Evolutionary conservation across 2,888 invertebrate species (phyloP), one percentile per base, ranked within the genome.

Genomic region (Lithophane ornitopus): DNA sequence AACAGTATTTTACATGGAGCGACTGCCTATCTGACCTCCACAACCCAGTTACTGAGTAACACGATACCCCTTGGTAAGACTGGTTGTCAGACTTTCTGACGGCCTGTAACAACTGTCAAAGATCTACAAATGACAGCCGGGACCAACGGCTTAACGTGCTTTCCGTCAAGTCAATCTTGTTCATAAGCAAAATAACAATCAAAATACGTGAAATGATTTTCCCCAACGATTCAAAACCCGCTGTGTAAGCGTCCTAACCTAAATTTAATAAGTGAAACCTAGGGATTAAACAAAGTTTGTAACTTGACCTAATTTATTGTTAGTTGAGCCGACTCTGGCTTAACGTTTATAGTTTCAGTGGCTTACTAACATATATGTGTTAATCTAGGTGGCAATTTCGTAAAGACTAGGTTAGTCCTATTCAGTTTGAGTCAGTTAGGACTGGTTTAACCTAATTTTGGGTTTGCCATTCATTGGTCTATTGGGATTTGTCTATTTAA

Each of bases 201-300:
- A 11, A 66, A 34, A 34, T 34, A 66, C 12, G 11, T 11, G 2
- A 54, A 49, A 19, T 67, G 0, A 39, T 54, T 39, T 11, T 54
- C 16, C 11, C 22, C 1, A 9, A 44, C 4, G 3, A 26, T 49
- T 28, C 11, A 41, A 22, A 69, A n/a, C n/a, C 22, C 49, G 3
- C 34, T 62, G n/a, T 62, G 28, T n/a, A 49, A 16, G 0, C 14
- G 8, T 2, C 49, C 56, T 49, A 65, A 75, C 49, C 54, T 41
- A 70, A 67, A 70, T 63, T 82, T 49, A 74, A 78, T 82, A 82
- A 82, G 39, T 70, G 54, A 74, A 77, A 69, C 59, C 62, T 70
- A 69, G 68, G 81, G 83, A 59, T 84, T 74, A 19, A 72, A 71
- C 69, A n/a, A 56, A 83, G 71, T 84, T 83, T 14, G 49, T 68